These are phyloP conservation scores for Pristionchus maxplancki DNA, from an alignment of 2,888 invertebrate species.

Conservation along the genomic window DNA sequence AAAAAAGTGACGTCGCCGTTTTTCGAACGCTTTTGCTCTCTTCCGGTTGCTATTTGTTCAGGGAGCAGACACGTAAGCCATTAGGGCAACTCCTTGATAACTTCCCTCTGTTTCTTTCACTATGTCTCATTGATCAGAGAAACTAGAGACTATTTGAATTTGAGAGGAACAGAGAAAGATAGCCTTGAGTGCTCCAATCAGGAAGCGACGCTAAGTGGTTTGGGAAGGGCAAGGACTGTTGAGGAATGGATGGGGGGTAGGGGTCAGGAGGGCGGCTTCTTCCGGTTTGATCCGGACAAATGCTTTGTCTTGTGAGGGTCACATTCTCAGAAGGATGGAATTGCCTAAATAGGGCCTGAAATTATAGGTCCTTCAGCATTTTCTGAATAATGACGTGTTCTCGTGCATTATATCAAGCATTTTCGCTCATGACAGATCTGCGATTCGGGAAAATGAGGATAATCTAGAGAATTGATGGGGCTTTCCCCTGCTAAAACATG, in stretches of 20 bases:
- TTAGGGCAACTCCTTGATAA: not conserved
- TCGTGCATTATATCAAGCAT: not conserved
- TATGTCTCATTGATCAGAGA: not conserved
- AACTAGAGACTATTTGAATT: not conserved
- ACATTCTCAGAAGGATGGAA: not conserved
- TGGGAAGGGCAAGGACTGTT: not conserved
- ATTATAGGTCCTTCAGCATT: too few relatives aligned
- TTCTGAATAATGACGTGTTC: not conserved
- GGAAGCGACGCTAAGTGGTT: constrained; percentile 11
- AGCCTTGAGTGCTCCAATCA: constrained; percentile 32
- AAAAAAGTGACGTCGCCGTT: not conserved
- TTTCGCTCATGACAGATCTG: not conserved
- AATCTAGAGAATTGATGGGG: not conserved
- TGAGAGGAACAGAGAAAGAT: not conserved
- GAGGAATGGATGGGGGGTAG: not conserved
- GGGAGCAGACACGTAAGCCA: not conserved
- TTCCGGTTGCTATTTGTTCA: not conserved
- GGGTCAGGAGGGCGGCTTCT: not conserved
- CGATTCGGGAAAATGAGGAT: not conserved
- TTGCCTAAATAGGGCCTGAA: too few relatives aligned
- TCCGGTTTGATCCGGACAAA: not conserved
- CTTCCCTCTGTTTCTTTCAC: not conserved
- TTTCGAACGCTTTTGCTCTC: not conserved
- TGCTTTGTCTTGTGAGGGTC: not conserved
- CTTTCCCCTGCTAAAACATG: too few relatives aligned